A percentile compares a stretch with the other conserved stretches of the same genome.
These are phyloP conservation scores for Euspilapteryx auroguttella DNA, from an alignment of 2,888 invertebrate species.

Conservation along the genomic window DNA sequence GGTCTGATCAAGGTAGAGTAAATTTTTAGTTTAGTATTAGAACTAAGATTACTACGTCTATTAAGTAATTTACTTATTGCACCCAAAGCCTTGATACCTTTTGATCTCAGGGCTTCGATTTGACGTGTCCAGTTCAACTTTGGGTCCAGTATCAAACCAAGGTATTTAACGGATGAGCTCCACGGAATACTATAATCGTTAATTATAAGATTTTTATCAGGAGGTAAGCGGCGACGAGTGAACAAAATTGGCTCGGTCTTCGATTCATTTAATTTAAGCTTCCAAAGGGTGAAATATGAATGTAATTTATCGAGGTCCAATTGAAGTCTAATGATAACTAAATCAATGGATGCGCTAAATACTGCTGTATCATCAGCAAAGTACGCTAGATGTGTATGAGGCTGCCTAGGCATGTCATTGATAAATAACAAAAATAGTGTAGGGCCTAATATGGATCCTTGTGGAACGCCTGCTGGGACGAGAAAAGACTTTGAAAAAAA, in stretches of 20 bases:
- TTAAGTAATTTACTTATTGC: too few relatives aligned
- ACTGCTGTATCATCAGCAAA: conserved; percentile 3
- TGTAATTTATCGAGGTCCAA: conserved; percentile 1
- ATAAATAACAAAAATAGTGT: too few relatives aligned
- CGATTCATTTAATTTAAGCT: conserved; percentile 2
- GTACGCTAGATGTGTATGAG: conserved; percentile 1
- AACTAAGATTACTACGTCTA: too few relatives aligned
- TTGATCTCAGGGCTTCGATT: too few relatives aligned
- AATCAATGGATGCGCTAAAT: conserved; percentile 1
- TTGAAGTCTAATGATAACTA: not conserved
- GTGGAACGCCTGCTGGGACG: too few relatives aligned
- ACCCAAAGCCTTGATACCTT: too few relatives aligned
- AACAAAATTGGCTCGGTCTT: conserved; percentile 3
- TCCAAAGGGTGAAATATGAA: conserved; percentile 2
- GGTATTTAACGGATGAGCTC: not conserved
- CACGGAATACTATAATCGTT: not conserved
- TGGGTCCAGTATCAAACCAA: too few relatives aligned
- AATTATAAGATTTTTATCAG: not conserved
- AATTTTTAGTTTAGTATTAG: too few relatives aligned
- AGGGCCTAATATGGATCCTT: too few relatives aligned
- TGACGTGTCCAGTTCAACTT: too few relatives aligned
- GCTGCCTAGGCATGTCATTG: not conserved
- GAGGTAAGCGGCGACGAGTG: conserved; percentile 5
- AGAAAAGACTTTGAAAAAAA: too few relatives aligned
- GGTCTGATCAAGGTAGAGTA: too few relatives aligned